Base-by-base conservation (phyloP, 2,797 vertebrate species). In the Danionella dracula region DNA sequence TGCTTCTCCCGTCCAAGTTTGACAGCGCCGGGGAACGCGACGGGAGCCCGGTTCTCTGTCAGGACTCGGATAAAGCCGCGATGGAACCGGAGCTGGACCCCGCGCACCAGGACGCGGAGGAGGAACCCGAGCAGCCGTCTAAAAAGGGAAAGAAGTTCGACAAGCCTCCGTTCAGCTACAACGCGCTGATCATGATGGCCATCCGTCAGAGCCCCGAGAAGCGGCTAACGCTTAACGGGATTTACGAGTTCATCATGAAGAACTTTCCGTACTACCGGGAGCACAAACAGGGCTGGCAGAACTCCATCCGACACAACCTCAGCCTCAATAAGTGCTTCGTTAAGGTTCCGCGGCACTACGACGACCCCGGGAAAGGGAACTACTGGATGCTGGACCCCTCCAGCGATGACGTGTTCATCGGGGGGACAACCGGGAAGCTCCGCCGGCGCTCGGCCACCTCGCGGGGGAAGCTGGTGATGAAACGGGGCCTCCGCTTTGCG, bases 321-420 rank as follows among this genome's bases (percentile, higher is more conserved):
- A 79, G 77, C 51, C 65, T 81, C 42, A 81, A 81, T 59, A 76
- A 81, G 34, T 81, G 79, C 55, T 81, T 81, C 46, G 73, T 81
- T 4, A 81, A 81, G 48, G 77, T 81, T 4, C 79, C 79, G 31
- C 70, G 78, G 5, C 76, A 78, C 53, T 78, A 78, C 35, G 78
- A 77, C 48, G 75, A 80, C 40, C 79, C 79, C 10, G 79, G 79
- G 1, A 79, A 78, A 20, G 79, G 79, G 9, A 79, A 79, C 59
- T 94, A 93, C 88, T 94, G 92, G 92, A 94, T 92, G 92, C 76
- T 93, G 76, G 92, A 93, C 84, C 92, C 92, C 9, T 93, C 92
- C 57, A 93, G 91, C 76, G 92, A 93, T 77, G 92, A 93, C 66
- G 92, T 93, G 37, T 93, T 93, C 77, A 93, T 93, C 76, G 92